Base-by-base conservation (phyloP, 2,888 invertebrate genomes). In the Lasiommata megera region DNA sequence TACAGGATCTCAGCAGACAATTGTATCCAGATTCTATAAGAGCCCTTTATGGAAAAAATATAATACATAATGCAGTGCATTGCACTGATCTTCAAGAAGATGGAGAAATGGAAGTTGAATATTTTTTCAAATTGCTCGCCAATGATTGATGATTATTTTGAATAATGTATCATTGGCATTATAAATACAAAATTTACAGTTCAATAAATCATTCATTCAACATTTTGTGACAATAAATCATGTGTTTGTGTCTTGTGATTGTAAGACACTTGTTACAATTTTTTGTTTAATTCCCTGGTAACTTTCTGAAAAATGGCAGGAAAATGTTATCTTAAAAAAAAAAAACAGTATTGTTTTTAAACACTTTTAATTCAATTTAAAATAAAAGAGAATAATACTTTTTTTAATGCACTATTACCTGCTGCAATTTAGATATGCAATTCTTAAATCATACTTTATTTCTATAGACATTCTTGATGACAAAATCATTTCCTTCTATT, bases 31-130 rank as follows among this genome's bases (percentile, higher is more conserved):
- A 94, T 61, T 94, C 96, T 2, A 87, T 98, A 43, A 92, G 98
- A 73, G 97, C 97, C 5, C 92, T 92, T 63, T 98, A 94, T 90
- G 98, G 98, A 0, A 92, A 93, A 66, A 93, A 93, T 61, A 95
- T 94, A 77, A 90, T 96, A 34, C 92, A 94, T 70, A 98, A 98
- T 90, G 97, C 96, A 7, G 92, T 98, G 1, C 98, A 98, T 80
- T 98, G 98, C 77, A 98, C 98, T 3, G 98, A 98, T 91, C 92
- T 98, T 44, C 93, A 94, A 0, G 97, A 97, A 77, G 98, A 98
- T 87, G 95, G 95, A 1, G 82, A 92, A 58, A 77, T 95, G 53
- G 98, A 98, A 92, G 88, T 95, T 47, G 94, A 95, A 79, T 95
- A 95, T 77, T 93, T 95, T 71, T 96, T 95, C 72, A 95, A 94